Evolutionary conservation across 2,888 invertebrate genomes (phyloP), one percentile per base, ranked within the genome.

Genomic region (Sesamia inferens): DNA sequence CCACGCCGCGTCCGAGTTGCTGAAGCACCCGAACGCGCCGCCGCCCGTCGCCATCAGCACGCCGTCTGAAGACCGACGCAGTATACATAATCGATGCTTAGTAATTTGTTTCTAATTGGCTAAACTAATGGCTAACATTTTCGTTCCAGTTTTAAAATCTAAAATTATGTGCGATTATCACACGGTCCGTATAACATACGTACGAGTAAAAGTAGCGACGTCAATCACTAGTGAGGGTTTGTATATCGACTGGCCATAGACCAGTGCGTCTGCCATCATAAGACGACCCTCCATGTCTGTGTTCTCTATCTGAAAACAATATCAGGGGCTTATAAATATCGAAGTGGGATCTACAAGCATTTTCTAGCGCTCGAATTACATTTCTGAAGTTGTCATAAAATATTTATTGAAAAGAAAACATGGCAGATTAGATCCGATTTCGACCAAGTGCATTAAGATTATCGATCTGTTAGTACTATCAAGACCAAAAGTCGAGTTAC

Each of bases 211-310:
- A 48, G 98, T 98, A 42, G 97, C 98, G 82, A 98, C 96, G 88
- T 98, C 98, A 31, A 98, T 91, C 54, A 98, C 96, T 31, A 97
- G 93, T 57, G 96, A 92, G 0, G 98, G 97, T 64, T 96, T 96
- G 90, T 97, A 95, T 59, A 82, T 71, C 22, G 93, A 88, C 92
- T 96, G 97, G 0, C 98, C 98, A 94, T 98, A 98, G 81, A 97
- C 97, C 68, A 99, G 93, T 48, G 98, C 98, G 95, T 99, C 98
- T 0, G 98, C 98, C 92, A 99, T 93, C 87, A 98, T 97, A 75
- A 98, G 96, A 31, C 98, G 96, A 0, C 98, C 98, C 81, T 98
- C 98, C 87, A 98, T 97, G 92, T 98, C 98, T 0, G 98, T 98
- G 87, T 98, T 97, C 88, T 98, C 97, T 61, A 98, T 92, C 95